Conservation (phyloP, 2,888 invertebrate species). For the Drosophila aldrichi region DNA sequence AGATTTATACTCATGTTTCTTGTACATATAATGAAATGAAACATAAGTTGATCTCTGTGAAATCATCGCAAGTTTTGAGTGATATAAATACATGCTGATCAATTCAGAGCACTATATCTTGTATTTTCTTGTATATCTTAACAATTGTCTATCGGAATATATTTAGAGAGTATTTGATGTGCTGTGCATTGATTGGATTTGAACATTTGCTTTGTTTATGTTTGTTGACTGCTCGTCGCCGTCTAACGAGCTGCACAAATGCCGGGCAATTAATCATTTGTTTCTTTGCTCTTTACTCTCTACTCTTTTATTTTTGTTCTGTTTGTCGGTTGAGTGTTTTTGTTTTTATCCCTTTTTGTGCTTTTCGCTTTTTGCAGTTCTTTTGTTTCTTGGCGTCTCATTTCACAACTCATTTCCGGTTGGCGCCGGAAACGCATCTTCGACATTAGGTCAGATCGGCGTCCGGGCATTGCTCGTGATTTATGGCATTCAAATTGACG, state of each 20-base stretch:
- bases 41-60: too few relatives aligned
- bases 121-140: too few relatives aligned
- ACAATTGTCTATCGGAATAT: too few relatives aligned
- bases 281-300: slow-evolving; percentile 18
- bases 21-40: background rate
- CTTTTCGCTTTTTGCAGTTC: background rate
- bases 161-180: slow-evolving; percentile 2
- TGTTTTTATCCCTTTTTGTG: background rate
- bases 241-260: slow-evolving; percentile 67
- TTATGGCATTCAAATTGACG: slow-evolving; percentile 65
- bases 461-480: slow-evolving; percentile 44
- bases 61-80: too few relatives aligned
- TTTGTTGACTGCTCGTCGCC: slow-evolving; percentile 39
- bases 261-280: slow-evolving; percentile 61
- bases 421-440: slow-evolving; percentile 68
- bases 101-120: too few relatives aligned
- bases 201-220: slow-evolving; percentile 39
- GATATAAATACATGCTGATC: too few relatives aligned
- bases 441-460: slow-evolving; percentile 56
- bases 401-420: slow-evolving; percentile 70
- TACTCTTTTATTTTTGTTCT: background rate
- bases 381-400: slow-evolving; percentile 53
- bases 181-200: background rate
- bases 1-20: background rate
- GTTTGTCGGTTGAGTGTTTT: slow-evolving; percentile 5